phyloP scores from a whole-genome alignment of 2,113 vertebrate species.

The Colinus virginianus region DNA sequence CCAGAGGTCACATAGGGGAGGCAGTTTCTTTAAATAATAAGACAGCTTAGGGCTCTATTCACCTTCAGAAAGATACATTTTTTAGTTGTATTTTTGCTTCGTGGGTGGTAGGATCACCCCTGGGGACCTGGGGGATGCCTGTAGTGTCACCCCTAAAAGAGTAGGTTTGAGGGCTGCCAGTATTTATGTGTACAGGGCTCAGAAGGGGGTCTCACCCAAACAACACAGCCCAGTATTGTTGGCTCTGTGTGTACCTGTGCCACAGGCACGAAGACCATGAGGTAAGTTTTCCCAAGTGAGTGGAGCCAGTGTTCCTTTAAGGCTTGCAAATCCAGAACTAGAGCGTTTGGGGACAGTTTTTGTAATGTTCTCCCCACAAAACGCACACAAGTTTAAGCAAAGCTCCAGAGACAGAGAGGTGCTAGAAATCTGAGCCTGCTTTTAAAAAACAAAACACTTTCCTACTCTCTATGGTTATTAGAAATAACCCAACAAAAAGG shows the following conservation, averaged over 20 bases:
- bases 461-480: neutral
- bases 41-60: conserved; percentile 23
- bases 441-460: neutral
- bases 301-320: neutral
- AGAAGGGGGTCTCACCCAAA: neutral
- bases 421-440: neutral
- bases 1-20: conserved; percentile 12
- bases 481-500: neutral
- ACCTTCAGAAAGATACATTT: neutral
- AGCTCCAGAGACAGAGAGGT: neutral
- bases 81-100: neutral
- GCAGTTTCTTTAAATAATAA: conserved; percentile 29
- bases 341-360: neutral
- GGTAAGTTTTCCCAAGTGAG: neutral
- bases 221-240: neutral
- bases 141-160: neutral
- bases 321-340: neutral
- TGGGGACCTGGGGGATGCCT: neutral
- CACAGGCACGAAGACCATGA: neutral
- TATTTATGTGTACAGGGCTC: neutral
- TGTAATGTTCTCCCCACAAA: neutral
- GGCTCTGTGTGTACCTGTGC: fast-evolving
- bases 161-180: neutral
- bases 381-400: neutral
- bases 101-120: neutral